Base-by-base conservation (phyloP, 2,888 invertebrate genomes). In the Drosophila meridionalis region DNA sequence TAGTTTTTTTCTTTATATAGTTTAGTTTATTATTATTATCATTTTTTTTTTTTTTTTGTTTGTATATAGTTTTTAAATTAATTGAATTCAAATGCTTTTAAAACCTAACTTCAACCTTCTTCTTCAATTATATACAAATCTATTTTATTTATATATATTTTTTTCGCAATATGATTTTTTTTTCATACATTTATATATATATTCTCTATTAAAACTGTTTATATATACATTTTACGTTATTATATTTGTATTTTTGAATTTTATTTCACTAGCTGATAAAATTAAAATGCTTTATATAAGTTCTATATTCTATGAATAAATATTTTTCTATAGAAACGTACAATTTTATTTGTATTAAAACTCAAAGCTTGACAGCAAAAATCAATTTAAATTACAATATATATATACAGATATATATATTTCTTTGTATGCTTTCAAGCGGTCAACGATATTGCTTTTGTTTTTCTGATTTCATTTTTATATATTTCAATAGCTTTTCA, bases 391-490 rank as follows among this genome's bases (percentile, higher is more conserved):
- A 48, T 14, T 14, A 32, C n/a, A 34, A 20, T 20, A 34, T 34
- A 32, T 52, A 40, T 56, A 5, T 52, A 14, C 5, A 20, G 20
- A 40, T 40, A 8, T 1, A 14, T 30, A 1, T 2, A 40, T 40
- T 28, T 50, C 30, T 28, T n/a, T 11, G 3, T 14, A n/a, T 7
- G 40, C 26, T 11, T 45, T 63, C 5, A 9, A 47, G 11, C 12
- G 14, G 38, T 14, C 40, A 61, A n/a, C 14, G 32, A 48, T 52
- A 65, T 42, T 42, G n/a, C 14, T 32, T 34, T 32, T 48, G 11
- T 26, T 26, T 20, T 28, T 50, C 4, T 38, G 4, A 28, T 4
- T n/a, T 34, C 34, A 56, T 28, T 4, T n/a, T 34, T 30, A 56
- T 38, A 20, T 3, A 26, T 47, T 47, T 47, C 28, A 47, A 47